These are phyloP conservation scores for Sebastes trivittatus DNA, from an alignment of 2,797 vertebrate genomes.

Conservation along the genomic window DNA sequence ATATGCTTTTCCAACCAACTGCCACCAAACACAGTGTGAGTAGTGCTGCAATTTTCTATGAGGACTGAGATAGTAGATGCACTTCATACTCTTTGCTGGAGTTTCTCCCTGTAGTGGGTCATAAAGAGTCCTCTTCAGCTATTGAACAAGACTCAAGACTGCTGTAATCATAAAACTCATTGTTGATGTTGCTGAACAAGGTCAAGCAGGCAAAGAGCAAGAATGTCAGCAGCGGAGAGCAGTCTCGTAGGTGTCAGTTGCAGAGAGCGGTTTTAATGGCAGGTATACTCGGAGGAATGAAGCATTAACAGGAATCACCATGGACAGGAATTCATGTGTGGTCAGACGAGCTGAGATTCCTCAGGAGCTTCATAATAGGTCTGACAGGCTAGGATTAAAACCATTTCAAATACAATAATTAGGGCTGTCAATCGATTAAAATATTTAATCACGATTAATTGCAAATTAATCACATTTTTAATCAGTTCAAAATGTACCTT, in stretches of 20 bases:
- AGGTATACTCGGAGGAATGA: neutral
- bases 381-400: neutral
- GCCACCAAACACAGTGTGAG: constrained; percentile 4
- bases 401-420: no score
- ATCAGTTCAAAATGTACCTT: no score
- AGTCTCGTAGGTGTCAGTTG: constrained; percentile 20
- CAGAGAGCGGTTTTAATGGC: constrained; percentile 40
- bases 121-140: constrained; percentile 38
- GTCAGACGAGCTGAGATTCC: neutral
- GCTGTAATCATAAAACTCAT: constrained; percentile 39
- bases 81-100: constrained; percentile 1
- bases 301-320: neutral
- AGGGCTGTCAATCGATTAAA: no score
- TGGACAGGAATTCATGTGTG: constrained; percentile 6
- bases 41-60: constrained; percentile 5
- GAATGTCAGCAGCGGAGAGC: constrained; percentile 33
- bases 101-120: constrained; percentile 32
- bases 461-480: no score
- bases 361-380: neutral
- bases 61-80: constrained; percentile 1
- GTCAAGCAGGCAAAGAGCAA: constrained; percentile 34
- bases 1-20: constrained; percentile 4
- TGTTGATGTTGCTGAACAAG: constrained; percentile 56
- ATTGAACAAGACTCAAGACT: constrained; percentile 35
- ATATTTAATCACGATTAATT: no score